A percentile compares a stretch with the other conserved stretches of the same genome.
phyloP scores from a whole-genome alignment of 2,113 vertebrate genomes.

The Craseonycteris thonglongyai region DNA sequence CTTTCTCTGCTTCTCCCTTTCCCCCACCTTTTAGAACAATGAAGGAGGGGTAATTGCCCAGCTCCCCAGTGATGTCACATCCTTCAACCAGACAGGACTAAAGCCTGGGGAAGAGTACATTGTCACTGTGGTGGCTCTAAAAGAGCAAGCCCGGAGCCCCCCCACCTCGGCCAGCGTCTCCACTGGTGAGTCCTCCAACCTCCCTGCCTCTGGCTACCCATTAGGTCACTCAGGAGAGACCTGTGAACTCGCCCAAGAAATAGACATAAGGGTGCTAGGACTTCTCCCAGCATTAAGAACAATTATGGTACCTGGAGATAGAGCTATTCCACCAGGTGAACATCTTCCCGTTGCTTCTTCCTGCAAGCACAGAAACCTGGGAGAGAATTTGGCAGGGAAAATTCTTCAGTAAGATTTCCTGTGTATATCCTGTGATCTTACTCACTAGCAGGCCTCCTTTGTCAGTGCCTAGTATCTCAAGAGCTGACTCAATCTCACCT shows the following conservation, averaged over 20 bases:
- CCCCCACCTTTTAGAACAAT: slow-evolving; percentile 84
- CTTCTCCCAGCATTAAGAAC: neutral
- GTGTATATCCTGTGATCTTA: neutral
- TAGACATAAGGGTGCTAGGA: neutral
- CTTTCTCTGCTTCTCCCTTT: neutral
- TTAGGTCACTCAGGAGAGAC: neutral
- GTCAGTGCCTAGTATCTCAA: neutral
- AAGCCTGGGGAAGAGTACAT: slow-evolving; percentile 96
- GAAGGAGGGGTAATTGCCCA: slow-evolving; percentile 96
- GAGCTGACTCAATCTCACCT: neutral
- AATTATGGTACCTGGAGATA: neutral
- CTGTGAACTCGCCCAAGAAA: neutral
- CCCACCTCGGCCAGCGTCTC: slow-evolving; percentile 88
- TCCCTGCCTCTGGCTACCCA: neutral
- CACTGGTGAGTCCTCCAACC: slow-evolving; percentile 84
- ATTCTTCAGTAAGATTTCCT: neutral
- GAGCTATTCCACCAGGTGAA: neutral
- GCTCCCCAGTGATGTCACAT: slow-evolving; percentile 94
- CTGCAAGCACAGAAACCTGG: neutral
- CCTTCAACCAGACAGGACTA: slow-evolving; percentile 93
- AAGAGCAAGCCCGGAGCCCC: slow-evolving; percentile 92
- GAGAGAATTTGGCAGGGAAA: neutral
- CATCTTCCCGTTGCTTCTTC: neutral
- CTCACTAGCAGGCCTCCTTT: neutral
- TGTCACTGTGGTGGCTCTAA: slow-evolving; percentile 92